A percentile compares a stretch with the other conserved stretches of the same genome.
These are phyloP conservation scores for Manis javanica DNA, from an alignment of 2,797 vertebrate genomes.

Conservation along the genomic window DNA sequence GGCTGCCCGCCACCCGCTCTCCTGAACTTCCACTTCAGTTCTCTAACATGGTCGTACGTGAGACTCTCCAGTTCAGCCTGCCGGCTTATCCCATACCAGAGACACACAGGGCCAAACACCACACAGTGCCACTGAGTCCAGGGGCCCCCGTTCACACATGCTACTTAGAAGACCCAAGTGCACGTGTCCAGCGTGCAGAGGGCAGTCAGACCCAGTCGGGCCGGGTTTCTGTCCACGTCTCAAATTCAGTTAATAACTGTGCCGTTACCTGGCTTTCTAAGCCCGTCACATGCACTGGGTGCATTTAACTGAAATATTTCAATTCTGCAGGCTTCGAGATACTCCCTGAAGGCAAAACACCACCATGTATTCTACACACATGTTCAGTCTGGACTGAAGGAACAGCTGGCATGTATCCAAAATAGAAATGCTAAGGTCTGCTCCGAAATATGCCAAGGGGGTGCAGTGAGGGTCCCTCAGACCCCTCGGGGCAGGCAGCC, in stretches of 20 bases:
- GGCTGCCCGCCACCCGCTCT: rapidly evolving
- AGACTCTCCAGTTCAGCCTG: not conserved
- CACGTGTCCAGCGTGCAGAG: not conserved
- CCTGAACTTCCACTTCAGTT: not conserved
- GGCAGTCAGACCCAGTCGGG: not conserved
- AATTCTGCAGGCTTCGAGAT: not conserved
- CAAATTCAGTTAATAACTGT: not conserved
- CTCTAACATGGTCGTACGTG: not conserved
- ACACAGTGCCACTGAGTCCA: not conserved
- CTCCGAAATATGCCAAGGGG: not conserved
- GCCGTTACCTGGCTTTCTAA: not conserved
- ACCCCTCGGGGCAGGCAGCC: too few relatives aligned
- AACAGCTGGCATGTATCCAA: not conserved
- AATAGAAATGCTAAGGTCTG: not conserved
- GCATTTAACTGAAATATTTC: not conserved
- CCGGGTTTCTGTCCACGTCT: not conserved
- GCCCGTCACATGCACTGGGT: not conserved
- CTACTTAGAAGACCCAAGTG: not conserved
- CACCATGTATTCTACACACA: not conserved
- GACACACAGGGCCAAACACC: not conserved
- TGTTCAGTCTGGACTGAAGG: not conserved
- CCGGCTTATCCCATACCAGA: not conserved
- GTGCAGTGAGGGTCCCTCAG: not conserved
- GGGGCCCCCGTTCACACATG: rapidly evolving
- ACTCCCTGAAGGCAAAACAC: not conserved